Evolutionary conservation across 1,140 invertebrate species (phyloP), one percentile per base, ranked within the genome.

Genomic region (Batillaria attramentaria): DNA sequence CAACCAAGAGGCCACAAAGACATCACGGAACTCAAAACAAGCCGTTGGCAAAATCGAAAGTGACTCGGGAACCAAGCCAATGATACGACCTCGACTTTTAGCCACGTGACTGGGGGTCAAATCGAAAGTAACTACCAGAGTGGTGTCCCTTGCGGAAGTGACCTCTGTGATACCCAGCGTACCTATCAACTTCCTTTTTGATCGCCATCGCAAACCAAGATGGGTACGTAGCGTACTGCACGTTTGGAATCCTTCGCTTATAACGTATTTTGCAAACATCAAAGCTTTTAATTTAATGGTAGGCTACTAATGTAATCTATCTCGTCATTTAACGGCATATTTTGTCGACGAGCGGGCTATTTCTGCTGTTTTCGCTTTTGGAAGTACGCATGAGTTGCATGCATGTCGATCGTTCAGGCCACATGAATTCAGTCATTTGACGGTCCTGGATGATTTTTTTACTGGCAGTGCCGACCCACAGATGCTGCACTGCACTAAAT

Each of bases 141-240:
- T 62, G n/a, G 8, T 62, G n/a, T 62, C 57, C 57, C 57, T 62
- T 62, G 1, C 8, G 57, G 57, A 62, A 62, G 57, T 54, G n/a
- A 3, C 50, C 3, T 62, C 33, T 24, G 13, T 62, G 3, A 16
- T 62, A 28, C 57, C 57, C 57, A 62, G 57, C 57, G 33, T 62
- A 28, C 57, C 57, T 31, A 13, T 24, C 8, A 28, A 3, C 8
- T 31, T 62, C 33, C 57, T 31, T 62, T 62, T 62, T 1, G n/a
- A 62, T 62, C 57, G 24, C 57, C 57, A 62, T 62, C 57, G n/a
- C 33, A 8, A 3, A 28, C 57, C 10, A 62, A 62, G 57, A 62
- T 62, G 57, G 57, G 57, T 62, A 62, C 1, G 57, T 62, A 31
- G 6, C 8, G 8, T 24, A 62, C 1, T 13, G 10, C 8, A 13